phyloP scores from a whole-genome alignment of 2,888 invertebrate species.

The Amblyjoppa proteus region DNA sequence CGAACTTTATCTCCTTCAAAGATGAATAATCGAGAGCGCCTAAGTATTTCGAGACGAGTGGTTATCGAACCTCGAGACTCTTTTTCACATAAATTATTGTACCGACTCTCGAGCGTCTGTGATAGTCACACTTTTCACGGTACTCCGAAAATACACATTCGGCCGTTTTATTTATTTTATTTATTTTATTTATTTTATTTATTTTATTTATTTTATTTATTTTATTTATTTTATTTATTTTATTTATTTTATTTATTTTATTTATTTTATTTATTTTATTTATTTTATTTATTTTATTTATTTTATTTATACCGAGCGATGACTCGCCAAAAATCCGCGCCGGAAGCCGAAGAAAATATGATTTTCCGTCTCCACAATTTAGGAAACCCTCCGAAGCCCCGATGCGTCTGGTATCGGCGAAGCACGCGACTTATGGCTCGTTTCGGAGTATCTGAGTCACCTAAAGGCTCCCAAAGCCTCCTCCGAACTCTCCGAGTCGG shows the following conservation, averaged over 20 bases:
- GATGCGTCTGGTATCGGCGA: neutral
- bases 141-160: conserved; percentile 13
- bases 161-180: neutral
- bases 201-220: too few species aligned
- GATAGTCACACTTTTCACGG: neutral
- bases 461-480: conserved; percentile 24
- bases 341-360: neutral
- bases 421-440: neutral
- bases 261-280: too few species aligned
- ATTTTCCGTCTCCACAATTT: neutral
- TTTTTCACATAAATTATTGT: conserved; percentile 29
- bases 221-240: too few species aligned
- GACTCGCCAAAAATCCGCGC: neutral
- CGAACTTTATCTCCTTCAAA: conserved; percentile 49
- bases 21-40: conserved; percentile 62
- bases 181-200: too few species aligned
- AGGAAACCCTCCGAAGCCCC: neutral
- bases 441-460: conserved; percentile 34
- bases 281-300: too few species aligned
- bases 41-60: conserved; percentile 60
- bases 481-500: conserved; percentile 29
- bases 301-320: neutral
- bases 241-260: too few species aligned
- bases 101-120: conserved; percentile 27
- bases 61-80: conserved; percentile 19